Evolutionary conservation across 30 jellyfish, hydroid and myxozoan species (phyloP), one percentile per base, ranked within the genome.

Genomic region (Pelagia noctiluca): DNA sequence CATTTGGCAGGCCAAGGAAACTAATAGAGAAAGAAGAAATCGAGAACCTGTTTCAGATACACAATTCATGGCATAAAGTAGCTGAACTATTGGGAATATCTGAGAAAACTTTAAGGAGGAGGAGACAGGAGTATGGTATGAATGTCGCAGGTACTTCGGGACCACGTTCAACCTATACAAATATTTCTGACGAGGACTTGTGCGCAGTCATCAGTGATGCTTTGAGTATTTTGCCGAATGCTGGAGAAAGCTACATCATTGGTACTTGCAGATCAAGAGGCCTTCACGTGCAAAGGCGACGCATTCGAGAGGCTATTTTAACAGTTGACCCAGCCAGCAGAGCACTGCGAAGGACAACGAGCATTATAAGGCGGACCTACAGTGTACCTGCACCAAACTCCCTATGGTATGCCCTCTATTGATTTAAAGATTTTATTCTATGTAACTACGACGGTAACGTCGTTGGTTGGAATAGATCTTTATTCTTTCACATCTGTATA

Each of bases 261-360:
- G 91, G 91, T 11, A 86, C 91, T 23, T 67, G 84, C 36, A 65
- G 85, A 65, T 60, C 78, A 11, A 24, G 85, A 19, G 46, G 47
- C 54, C 8, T 80, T 25, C 35, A 36, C 46, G 86, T 80, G 21
- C 91, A 80, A 67, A 24, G 91, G 37, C 22, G 30, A 29, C 66
- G 85, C n/a, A 64, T 80, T 11, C 32, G 87, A 37, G 78, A 65
- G 28, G 91, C 87, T 2, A 80, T 80, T 30, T 16, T 2, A 18
- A 62, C 47, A 1, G 77, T 80, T 5, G 91, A 80, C 50, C 91
- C 91, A 21, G 85, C 66, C 38, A 48, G 91, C n/a, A 47, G 91
- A 26, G 85, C 91, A n/a, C 52, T 80, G 76, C 34, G 87, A 37
- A 65, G 85, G 28, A 49, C 91, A 37, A 35, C 50, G 22, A 46